Evolutionary conservation across 2,113 vertebrate species (phyloP).

Genomic region (Corythaeola cristata): DNA sequence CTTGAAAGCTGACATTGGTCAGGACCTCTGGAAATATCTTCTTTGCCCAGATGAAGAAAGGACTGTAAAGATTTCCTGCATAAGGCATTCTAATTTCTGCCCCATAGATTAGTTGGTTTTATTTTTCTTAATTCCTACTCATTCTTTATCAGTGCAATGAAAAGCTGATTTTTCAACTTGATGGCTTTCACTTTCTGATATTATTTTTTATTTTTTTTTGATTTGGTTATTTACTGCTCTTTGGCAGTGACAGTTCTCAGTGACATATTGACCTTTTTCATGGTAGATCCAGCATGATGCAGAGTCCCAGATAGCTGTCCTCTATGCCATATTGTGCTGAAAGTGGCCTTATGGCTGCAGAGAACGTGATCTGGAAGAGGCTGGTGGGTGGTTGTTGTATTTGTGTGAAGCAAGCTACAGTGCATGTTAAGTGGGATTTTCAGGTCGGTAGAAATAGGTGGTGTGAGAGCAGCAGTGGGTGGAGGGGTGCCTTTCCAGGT

Average conservation of each 20-base stretch:
- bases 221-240: background rate
- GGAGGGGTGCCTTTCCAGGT: background rate
- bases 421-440: background rate
- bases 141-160: background rate
- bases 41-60: background rate
- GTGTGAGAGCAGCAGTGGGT: background rate
- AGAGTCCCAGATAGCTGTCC: background rate
- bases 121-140: accelerated
- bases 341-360: background rate
- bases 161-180: background rate
- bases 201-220: background rate
- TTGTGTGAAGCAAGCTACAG: background rate
- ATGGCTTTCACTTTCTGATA: background rate
- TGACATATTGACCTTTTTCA: background rate
- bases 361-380: background rate
- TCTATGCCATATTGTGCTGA: background rate
- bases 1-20: background rate
- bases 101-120: background rate
- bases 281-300: background rate
- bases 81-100: background rate
- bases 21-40: background rate
- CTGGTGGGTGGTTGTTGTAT: background rate
- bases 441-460: background rate
- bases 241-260: background rate
- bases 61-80: background rate